A percentile compares a stretch with the other conserved stretches of the same genome.
phyloP scores from a whole-genome alignment of 2,888 invertebrate species.

The Pheosia gnoma region DNA sequence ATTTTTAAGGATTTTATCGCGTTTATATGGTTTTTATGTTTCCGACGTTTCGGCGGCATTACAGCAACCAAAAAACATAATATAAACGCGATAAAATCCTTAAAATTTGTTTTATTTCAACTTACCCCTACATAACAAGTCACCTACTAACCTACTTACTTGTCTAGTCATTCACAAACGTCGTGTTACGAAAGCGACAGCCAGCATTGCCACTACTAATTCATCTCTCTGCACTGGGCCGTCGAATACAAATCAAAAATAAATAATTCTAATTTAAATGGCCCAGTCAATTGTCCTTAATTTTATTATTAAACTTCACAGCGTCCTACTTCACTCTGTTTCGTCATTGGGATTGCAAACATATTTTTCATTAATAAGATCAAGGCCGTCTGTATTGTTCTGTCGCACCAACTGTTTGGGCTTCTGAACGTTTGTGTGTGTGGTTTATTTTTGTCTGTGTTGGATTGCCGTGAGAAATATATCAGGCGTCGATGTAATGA shows the following conservation, averaged over 20 bases:
- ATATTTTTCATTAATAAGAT: constrained; percentile 30
- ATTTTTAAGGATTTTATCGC: too few species aligned
- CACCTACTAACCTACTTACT: too few species aligned
- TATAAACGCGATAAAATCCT: too few species aligned
- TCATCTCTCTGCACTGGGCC: background rate
- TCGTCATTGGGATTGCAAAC: constrained; percentile 25
- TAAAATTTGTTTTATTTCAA: too few species aligned
- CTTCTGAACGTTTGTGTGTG: constrained; percentile 9
- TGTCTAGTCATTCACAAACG: too few species aligned
- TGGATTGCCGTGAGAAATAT: constrained; percentile 16
- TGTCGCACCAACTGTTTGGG: constrained; percentile 13
- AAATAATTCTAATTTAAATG: constrained; percentile 4
- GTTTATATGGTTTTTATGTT: too few species aligned
- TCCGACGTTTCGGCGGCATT: too few species aligned
- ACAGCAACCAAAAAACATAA: too few species aligned
- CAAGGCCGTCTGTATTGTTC: constrained; percentile 29
- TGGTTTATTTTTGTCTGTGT: constrained; percentile 19
- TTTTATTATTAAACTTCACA: constrained; percentile 1
- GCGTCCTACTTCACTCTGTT: constrained; percentile 9
- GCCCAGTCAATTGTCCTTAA: constrained; percentile 21
- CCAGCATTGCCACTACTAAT: background rate
- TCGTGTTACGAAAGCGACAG: background rate
- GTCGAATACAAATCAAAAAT: background rate
- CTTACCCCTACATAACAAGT: too few species aligned
- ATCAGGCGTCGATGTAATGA: constrained; percentile 11